phyloP scores from a whole-genome alignment of 1,140 invertebrate species.

The Apis dorsata region DNA sequence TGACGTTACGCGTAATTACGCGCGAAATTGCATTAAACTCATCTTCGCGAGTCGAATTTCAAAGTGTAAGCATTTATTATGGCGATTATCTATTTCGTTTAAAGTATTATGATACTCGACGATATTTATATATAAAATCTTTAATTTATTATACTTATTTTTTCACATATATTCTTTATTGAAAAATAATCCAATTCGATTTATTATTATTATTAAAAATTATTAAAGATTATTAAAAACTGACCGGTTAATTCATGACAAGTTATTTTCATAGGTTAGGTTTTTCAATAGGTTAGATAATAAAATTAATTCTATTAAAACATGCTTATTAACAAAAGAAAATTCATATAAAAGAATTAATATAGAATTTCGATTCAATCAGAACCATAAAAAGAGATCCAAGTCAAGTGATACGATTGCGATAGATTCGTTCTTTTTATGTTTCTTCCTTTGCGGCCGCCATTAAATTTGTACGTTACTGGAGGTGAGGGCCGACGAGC shows the following conservation, averaged over 20 bases:
- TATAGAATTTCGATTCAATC: not conserved
- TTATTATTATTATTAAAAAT: no score
- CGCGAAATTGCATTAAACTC: not conserved
- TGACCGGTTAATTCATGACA: no score
- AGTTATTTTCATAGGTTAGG: no score
- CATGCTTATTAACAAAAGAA: no score
- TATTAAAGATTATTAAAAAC: no score
- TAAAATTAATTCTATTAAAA: no score
- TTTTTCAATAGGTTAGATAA: no score
- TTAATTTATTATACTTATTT: not conserved
- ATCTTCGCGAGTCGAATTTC: not conserved
- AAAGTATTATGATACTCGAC: not conserved
- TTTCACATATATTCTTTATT: not conserved
- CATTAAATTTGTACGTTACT: constrained; percentile 69
- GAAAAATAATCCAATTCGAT: no score
- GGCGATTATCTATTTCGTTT: not conserved
- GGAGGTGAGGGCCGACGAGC: constrained; percentile 60
- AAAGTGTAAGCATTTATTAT: not conserved
- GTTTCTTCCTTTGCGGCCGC: constrained; percentile 8
- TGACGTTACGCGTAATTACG: constrained; percentile 9
- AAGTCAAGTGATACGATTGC: not conserved
- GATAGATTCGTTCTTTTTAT: constrained; percentile 16
- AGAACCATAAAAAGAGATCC: not conserved
- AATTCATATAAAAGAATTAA: not conserved
- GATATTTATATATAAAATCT: not conserved